A percentile compares a stretch with the other conserved stretches of the same genome.
These are phyloP conservation scores for Phytoseiulus persimilis DNA, from an alignment of 2,888 invertebrate species.

Conservation along the genomic window DNA sequence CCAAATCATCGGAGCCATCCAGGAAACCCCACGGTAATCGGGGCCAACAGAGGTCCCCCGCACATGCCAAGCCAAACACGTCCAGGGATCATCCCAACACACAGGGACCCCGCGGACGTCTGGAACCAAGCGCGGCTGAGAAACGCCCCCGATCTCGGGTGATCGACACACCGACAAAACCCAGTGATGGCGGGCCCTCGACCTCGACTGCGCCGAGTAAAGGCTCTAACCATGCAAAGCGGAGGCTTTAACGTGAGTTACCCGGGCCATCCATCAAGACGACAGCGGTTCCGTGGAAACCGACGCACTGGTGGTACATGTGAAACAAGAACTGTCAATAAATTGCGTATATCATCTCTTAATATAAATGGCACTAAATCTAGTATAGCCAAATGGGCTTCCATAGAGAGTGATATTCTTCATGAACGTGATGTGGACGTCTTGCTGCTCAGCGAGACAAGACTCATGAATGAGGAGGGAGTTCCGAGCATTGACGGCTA, in stretches of 20 bases:
- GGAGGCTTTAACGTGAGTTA: not conserved
- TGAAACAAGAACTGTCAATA: not conserved
- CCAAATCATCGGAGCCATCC: too few relatives aligned
- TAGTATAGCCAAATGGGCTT: not conserved
- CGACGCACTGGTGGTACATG: not conserved
- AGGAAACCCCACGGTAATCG: too few relatives aligned
- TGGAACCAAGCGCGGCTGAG: too few relatives aligned
- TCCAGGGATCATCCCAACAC: too few relatives aligned
- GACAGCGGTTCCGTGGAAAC: not conserved
- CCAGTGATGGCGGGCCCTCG: too few relatives aligned
- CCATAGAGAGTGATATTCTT: not conserved
- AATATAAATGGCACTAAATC: not conserved
- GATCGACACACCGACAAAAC: too few relatives aligned
- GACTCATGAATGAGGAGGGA: not conserved
- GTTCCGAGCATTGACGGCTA: not conserved
- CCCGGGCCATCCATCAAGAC: not conserved
- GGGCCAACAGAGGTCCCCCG: too few relatives aligned
- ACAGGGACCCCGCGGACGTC: too few relatives aligned
- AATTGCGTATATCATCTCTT: not conserved
- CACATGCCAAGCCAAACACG: too few relatives aligned
- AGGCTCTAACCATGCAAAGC: not conserved
- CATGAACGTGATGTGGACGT: not conserved
- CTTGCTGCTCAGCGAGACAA: not conserved
- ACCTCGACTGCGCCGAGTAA: too few relatives aligned
- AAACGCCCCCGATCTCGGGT: too few relatives aligned